Percentiles rank a stretch among this genome's conserved stretches.
phyloP scores from a whole-genome alignment of 2,113 vertebrate species.

The Sapayoa aenigma region DNA sequence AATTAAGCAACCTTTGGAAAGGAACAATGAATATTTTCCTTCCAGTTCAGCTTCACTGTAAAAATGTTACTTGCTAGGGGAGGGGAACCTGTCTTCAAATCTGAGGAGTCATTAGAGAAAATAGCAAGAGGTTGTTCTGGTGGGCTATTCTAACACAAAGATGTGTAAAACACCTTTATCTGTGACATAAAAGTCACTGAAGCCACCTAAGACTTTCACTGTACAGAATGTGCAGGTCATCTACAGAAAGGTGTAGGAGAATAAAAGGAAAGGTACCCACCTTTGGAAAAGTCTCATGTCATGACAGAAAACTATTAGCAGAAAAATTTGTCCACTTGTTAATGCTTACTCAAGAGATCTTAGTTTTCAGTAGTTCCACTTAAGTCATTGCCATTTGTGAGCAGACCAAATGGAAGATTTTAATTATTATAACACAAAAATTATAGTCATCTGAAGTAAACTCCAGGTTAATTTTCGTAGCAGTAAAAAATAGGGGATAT shows the following conservation, averaged over 20 bases:
- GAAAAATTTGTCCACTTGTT: background rate
- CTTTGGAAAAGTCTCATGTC: background rate
- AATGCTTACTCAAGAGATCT: background rate
- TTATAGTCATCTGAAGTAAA: background rate
- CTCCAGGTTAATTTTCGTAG: background rate
- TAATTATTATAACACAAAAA: background rate
- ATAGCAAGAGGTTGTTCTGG: background rate
- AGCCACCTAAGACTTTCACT: background rate
- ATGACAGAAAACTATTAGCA: background rate
- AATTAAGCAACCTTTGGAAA: background rate
- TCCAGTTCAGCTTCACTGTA: background rate
- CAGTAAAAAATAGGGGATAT: background rate
- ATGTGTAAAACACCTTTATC: background rate
- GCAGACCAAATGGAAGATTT: background rate
- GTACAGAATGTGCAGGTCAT: background rate
- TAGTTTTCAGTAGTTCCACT: background rate
- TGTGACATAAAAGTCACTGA: background rate
- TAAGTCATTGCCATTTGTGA: background rate
- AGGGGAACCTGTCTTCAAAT: background rate
- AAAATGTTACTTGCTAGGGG: background rate
- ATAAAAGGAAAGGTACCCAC: background rate
- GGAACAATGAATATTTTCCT: background rate
- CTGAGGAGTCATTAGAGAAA: background rate
- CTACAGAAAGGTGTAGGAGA: background rate
- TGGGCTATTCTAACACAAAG: background rate